Percentiles rank a stretch among this genome's conserved stretches.
Evolutionary conservation across 2,888 invertebrate genomes (phyloP).

Genomic region (Clanis bilineata): DNA sequence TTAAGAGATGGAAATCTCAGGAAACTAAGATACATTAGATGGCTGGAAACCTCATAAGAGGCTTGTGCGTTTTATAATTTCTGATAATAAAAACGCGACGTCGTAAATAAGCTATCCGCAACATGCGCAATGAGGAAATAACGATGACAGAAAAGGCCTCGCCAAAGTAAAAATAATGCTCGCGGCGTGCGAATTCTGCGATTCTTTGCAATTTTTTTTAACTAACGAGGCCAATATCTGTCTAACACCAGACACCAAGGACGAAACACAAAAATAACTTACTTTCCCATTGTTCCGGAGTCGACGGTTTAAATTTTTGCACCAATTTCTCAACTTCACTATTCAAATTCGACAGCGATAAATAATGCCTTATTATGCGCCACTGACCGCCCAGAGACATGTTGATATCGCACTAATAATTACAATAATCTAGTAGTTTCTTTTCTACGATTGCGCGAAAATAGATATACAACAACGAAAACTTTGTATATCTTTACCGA

Average conservation of each 20-base stretch:
- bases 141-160: background rate
- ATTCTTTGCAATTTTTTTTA: background rate
- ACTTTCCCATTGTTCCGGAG: constrained; percentile 74
- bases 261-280: constrained; percentile 36
- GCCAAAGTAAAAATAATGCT: background rate
- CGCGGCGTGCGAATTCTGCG: background rate
- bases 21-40: too few species aligned
- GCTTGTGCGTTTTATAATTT: background rate
- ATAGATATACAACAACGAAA: background rate
- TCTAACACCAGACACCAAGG: background rate
- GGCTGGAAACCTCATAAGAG: too few species aligned
- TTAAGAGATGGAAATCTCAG: too few species aligned
- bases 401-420: background rate
- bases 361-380: constrained; percentile 67
- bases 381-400: constrained; percentile 71
- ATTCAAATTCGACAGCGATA: constrained; percentile 61
- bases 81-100: background rate
- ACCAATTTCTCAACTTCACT: constrained; percentile 67
- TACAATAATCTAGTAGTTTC: background rate
- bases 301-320: constrained; percentile 59
- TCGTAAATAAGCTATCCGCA: constrained; percentile 10
- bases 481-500: background rate
- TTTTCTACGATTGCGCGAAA: background rate
- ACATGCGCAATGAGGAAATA: background rate
- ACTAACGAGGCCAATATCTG: background rate